Evolutionary conservation across 2,888 invertebrate genomes (phyloP).

Genomic region (Dinocampus coccinellae): DNA sequence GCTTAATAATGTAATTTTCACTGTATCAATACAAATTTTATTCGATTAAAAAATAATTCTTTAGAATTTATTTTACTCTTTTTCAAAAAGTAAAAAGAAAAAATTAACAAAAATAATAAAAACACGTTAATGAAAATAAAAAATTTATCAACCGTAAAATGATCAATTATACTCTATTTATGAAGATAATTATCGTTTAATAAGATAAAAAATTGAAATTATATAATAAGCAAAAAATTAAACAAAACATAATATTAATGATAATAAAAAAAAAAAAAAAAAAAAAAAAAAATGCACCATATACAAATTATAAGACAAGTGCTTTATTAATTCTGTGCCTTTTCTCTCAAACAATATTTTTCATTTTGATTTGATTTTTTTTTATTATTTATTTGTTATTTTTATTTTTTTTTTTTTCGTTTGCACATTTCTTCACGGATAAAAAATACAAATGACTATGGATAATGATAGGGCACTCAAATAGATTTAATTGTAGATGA

Average conservation of each 20-base stretch:
- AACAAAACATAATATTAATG: slow-evolving; percentile 38
- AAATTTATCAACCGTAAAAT: too few relatives aligned
- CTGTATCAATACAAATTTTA: background rate
- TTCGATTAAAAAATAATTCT: background rate
- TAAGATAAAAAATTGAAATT: slow-evolving; percentile 41
- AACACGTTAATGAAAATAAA: too few relatives aligned
- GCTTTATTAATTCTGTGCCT: slow-evolving; percentile 66
- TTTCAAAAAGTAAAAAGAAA: background rate
- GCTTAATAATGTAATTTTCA: background rate
- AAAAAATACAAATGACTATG: slow-evolving; percentile 2
- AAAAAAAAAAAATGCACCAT: slow-evolving; percentile 45
- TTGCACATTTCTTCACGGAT: slow-evolving; percentile 23
- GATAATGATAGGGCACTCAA: slow-evolving; percentile 13
- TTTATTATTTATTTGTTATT: too few relatives aligned
- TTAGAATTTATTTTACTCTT: background rate
- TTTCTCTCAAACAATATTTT: slow-evolving; percentile 48
- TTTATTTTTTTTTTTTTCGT: slow-evolving; percentile 12
- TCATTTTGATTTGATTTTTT: too few relatives aligned
- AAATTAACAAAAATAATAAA: too few relatives aligned
- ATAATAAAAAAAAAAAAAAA: slow-evolving; percentile 38
- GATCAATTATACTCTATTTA: too few relatives aligned
- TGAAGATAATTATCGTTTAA: background rate
- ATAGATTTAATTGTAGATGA: slow-evolving; percentile 23
- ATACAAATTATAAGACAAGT: slow-evolving; percentile 53
- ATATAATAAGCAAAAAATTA: slow-evolving; percentile 31